Evolutionary conservation across 2,797 vertebrate species (phyloP).

Genomic region (Ambastaia sidthimunki): DNA sequence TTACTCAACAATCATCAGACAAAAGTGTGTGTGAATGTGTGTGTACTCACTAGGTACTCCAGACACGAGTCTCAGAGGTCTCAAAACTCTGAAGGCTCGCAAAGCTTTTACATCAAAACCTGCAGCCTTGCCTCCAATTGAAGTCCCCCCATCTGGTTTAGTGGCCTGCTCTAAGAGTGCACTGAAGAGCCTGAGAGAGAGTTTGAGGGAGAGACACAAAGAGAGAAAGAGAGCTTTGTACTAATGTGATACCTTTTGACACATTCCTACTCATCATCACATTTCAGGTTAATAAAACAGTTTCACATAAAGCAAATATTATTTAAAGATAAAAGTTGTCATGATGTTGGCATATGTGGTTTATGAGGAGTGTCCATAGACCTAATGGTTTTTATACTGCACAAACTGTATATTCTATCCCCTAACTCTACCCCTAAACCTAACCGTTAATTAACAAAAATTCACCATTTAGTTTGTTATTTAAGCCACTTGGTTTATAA

Average conservation of each 20-base stretch:
- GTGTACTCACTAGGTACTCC: slow-evolving; percentile 95
- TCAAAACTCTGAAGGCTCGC: slow-evolving; percentile 93
- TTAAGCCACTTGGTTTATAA: too few relatives aligned
- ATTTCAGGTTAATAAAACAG: background rate
- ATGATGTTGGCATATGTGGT: too few relatives aligned
- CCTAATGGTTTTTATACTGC: too few relatives aligned
- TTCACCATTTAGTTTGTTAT: too few relatives aligned
- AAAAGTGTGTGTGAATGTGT: background rate
- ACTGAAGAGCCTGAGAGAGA: slow-evolving; percentile 90
- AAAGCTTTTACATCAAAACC: slow-evolving; percentile 98
- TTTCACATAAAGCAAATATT: background rate
- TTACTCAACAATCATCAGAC: slow-evolving; percentile 7
- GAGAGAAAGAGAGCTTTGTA: background rate
- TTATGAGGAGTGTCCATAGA: too few relatives aligned
- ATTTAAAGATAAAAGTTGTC: background rate
- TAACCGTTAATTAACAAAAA: too few relatives aligned
- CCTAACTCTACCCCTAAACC: too few relatives aligned
- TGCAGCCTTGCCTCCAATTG: slow-evolving; percentile 95
- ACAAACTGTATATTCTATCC: too few relatives aligned
- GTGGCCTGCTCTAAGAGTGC: slow-evolving; percentile 99
- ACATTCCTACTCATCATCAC: background rate
- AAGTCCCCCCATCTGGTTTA: slow-evolving; percentile 92
- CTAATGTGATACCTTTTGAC: background rate
- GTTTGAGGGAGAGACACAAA: background rate
- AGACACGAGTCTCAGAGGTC: slow-evolving; percentile 94